Percentiles rank a stretch among this genome's conserved stretches.
phyloP scores from a whole-genome alignment of 2,113 vertebrate species.

The Globicephala melas region DNA sequence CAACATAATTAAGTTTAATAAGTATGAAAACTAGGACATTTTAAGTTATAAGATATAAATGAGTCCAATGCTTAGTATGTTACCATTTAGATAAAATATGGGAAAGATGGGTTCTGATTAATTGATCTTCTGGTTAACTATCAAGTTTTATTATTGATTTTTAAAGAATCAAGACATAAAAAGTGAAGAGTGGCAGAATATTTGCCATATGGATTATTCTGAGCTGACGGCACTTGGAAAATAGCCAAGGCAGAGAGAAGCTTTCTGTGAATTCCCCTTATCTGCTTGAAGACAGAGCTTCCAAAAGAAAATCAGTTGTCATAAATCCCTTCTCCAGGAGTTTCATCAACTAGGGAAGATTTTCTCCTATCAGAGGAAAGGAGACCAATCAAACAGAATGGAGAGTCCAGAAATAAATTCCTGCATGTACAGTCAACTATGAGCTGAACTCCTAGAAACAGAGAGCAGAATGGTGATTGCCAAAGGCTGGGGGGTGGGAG shows the following conservation, averaged over 20 bases:
- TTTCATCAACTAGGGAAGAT: not conserved
- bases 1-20: not conserved
- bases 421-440: not conserved
- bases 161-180: not conserved
- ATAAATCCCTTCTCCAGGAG: not conserved
- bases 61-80: not conserved
- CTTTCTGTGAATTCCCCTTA: not conserved
- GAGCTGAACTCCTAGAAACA: not conserved
- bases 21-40: constrained; percentile 29
- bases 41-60: constrained; percentile 30
- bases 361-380: not conserved
- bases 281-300: not conserved
- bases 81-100: not conserved
- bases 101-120: not conserved
- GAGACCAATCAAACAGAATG: not conserved
- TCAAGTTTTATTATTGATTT: not conserved
- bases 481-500: not conserved
- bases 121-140: not conserved
- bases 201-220: not conserved
- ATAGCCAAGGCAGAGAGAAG: not conserved
- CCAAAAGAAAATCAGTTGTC: not conserved
- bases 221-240: not conserved
- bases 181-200: not conserved
- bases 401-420: not conserved
- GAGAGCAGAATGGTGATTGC: not conserved